Percentiles rank a stretch among this genome's conserved stretches.
phyloP scores from a whole-genome alignment of 2,113 vertebrate species.

The Cryptotis parvus region DNA sequence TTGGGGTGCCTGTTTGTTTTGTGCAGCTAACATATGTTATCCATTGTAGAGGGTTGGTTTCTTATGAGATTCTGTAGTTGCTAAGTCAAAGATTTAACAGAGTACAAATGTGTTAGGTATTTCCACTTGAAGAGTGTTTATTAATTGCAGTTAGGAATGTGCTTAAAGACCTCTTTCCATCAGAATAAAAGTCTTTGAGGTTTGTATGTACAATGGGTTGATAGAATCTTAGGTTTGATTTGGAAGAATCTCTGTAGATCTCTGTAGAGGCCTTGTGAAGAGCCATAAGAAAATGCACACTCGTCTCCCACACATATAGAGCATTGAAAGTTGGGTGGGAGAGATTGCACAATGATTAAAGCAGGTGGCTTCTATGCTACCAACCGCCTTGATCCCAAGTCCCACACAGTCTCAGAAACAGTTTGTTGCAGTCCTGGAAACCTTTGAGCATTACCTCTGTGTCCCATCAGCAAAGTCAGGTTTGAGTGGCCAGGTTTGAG shows the following conservation, averaged over 20 bases:
- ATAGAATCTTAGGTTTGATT: conserved; percentile 63
- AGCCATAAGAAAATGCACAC: background rate
- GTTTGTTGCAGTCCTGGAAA: too few relatives aligned
- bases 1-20: conserved; percentile 87
- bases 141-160: conserved; percentile 88
- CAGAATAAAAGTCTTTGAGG: background rate
- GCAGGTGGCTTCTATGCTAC: too few relatives aligned
- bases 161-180: conserved; percentile 75
- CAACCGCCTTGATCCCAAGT: too few relatives aligned
- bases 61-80: conserved; percentile 86
- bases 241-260: conserved; percentile 8
- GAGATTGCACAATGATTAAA: too few relatives aligned
- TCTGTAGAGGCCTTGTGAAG: background rate
- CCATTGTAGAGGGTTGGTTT: conserved; percentile 83
- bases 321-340: background rate
- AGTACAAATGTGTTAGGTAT: conserved; percentile 85
- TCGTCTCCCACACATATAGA: conserved; percentile 22
- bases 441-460: too few relatives aligned
- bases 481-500: too few relatives aligned
- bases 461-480: too few relatives aligned
- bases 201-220: conserved; percentile 46
- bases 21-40: conserved; percentile 79
- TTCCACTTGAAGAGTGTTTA: conserved; percentile 87
- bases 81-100: conserved; percentile 84
- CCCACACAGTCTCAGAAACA: too few relatives aligned